phyloP scores from a whole-genome alignment of 2,113 vertebrate species.

The Anhinga rufa region DNA sequence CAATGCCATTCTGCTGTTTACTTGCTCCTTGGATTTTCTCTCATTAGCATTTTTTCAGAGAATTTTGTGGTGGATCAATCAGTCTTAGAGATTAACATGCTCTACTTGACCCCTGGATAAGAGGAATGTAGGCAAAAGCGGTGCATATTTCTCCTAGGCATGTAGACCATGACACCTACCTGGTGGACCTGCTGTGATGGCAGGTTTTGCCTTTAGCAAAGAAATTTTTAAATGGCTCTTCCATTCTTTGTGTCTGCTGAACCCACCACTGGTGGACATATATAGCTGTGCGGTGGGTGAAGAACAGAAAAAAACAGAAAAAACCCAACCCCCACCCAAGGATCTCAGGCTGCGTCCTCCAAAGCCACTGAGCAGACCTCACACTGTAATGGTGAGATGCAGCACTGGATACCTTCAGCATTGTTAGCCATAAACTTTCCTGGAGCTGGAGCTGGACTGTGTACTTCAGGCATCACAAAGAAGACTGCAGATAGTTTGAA shows the following conservation, averaged over 20 bases:
- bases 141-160: neutral
- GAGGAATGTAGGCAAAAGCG: neutral
- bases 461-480: neutral
- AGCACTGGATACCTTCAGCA: neutral
- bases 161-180: accelerated
- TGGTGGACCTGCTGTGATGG: neutral
- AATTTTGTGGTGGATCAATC: neutral
- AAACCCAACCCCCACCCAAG: no score
- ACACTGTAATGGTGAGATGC: neutral
- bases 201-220: neutral
- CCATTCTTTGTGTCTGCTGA: neutral
- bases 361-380: neutral
- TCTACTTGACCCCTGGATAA: neutral
- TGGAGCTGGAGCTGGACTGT: neutral
- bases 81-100: neutral
- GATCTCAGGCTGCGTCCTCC: neutral
- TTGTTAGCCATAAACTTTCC: neutral
- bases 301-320: no score
- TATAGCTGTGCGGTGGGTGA: neutral
- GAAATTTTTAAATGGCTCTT: neutral
- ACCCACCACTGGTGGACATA: neutral
- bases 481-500: neutral
- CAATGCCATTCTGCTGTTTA: neutral
- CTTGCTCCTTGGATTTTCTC: neutral
- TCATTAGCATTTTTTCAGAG: neutral